Base-by-base conservation (phyloP, 2,113 vertebrate species). In the Cebus imitator region DNA sequence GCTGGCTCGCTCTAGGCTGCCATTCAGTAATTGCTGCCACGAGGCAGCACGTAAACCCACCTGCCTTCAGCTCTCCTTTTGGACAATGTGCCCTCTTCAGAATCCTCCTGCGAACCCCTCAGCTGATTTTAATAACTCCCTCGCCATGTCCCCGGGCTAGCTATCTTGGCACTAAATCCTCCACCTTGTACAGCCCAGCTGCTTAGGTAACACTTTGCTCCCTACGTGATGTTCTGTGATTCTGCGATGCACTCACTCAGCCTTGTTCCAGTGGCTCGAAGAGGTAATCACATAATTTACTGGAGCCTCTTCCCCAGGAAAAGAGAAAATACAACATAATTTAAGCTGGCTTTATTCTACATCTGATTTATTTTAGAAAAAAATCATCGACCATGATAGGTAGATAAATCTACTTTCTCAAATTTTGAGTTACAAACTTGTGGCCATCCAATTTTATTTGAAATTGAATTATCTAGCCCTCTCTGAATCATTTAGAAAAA, bases 1-100 rank as follows among this genome's bases (percentile, higher is more conserved):
- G 98, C 98, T 97, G 98, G 98, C 98, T 98, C 75, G 98, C 98
- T 98, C 98, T 96, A 97, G 98, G 98, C 98, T 98, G 96, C 98
- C 98, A 64, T 75, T 10, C 0, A 25, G 32, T 97, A 97, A 98
- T 96, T 98, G 86, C 97, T 93, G 95, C 96, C 98, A 98, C 97
- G 86, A 55, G 95, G 96, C 97, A 88, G 58, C 3, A 5, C 27
- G 8, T 8, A 73, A 90, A 95, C 94, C 94, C 96, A 97, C 96
- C 98, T 98, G 98, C 97, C 97, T 98, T 78, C 97, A 82, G 95
- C 88, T 89, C 92, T 81, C 70, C 93, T 97, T 97, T 82, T 98
- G 98, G 98, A 98, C 97, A 97, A 55, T 61, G 83, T 83, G 75
- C 92, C 93, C 68, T 97, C 98, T 96, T 97, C 97, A 97, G 98